Conservation (phyloP, 2,797 vertebrate genomes). For the Lacerta viridis region DNA sequence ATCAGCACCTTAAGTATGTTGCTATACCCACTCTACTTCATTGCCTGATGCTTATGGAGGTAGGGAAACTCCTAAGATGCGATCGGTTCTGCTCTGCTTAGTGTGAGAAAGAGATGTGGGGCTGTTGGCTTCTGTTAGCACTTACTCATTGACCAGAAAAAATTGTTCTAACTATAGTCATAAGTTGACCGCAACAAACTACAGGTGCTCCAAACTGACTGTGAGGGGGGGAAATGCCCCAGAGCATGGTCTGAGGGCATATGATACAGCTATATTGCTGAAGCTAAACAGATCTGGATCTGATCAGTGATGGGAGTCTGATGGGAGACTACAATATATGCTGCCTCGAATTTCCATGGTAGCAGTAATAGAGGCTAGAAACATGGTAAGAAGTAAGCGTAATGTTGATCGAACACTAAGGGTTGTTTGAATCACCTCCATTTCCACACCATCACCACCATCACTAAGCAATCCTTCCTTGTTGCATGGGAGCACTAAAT, state of each 20-base stretch:
- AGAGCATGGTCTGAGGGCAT: background rate
- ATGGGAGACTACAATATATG: background rate
- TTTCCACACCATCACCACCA: background rate
- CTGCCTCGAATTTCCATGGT: background rate
- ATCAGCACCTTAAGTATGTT: background rate
- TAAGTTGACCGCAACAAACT: too few species aligned
- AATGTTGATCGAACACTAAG: background rate
- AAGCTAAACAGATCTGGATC: background rate
- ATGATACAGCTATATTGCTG: background rate
- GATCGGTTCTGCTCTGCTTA: background rate
- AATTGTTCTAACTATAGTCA: background rate
- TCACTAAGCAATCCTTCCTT: background rate
- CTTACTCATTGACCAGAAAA: too few species aligned
- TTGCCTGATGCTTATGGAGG: background rate
- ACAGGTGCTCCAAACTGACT: fast-evolving
- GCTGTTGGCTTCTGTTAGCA: background rate
- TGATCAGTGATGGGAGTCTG: background rate
- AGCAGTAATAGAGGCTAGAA: background rate
- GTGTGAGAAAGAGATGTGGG: background rate
- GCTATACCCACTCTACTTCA: too few species aligned
- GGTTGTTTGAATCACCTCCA: background rate
- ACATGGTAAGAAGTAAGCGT: background rate
- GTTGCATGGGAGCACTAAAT: background rate
- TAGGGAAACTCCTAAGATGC: background rate
- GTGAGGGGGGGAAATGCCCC: too few species aligned